A percentile compares a stretch with the other conserved stretches of the same genome.
Evolutionary conservation across 1,140 invertebrate genomes (phyloP).

Genomic region (Cryptotermes secundus): DNA sequence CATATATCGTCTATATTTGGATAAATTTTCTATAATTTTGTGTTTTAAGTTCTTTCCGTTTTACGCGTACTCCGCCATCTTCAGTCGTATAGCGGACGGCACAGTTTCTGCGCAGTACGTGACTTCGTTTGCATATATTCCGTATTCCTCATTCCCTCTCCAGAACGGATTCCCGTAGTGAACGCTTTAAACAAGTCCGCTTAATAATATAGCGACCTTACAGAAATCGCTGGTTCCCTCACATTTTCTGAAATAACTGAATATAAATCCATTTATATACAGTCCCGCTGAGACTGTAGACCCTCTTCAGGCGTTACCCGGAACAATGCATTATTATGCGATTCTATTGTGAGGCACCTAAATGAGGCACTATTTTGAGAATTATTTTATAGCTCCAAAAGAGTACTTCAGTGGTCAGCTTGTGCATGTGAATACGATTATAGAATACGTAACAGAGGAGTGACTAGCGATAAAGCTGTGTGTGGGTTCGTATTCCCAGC

Average conservation of each 20-base stretch:
- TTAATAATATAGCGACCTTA: not conserved
- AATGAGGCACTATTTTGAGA: not conserved
- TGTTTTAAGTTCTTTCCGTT: too few relatives aligned
- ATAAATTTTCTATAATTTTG: too few relatives aligned
- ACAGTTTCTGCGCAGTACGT: not conserved
- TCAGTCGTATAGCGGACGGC: not conserved
- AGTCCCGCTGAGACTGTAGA: not conserved
- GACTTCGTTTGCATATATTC: constrained; percentile 3
- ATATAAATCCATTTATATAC: not conserved
- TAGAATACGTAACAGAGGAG: not conserved
- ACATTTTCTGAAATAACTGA: not conserved
- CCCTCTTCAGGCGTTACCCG: not conserved
- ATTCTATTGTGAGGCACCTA: not conserved
- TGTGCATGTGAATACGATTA: not conserved
- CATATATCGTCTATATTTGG: not conserved
- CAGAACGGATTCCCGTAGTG: not conserved
- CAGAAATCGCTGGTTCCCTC: not conserved
- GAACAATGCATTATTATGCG: not conserved
- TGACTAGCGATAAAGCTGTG: too few relatives aligned
- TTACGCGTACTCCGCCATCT: not conserved
- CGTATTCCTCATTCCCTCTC: not conserved
- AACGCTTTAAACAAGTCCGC: not conserved
- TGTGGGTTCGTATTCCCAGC: too few relatives aligned
- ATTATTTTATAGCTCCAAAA: not conserved
- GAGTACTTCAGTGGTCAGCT: not conserved